Base-by-base conservation (phyloP, 1,140 invertebrate species). In the Vanessa tameamea region DNA sequence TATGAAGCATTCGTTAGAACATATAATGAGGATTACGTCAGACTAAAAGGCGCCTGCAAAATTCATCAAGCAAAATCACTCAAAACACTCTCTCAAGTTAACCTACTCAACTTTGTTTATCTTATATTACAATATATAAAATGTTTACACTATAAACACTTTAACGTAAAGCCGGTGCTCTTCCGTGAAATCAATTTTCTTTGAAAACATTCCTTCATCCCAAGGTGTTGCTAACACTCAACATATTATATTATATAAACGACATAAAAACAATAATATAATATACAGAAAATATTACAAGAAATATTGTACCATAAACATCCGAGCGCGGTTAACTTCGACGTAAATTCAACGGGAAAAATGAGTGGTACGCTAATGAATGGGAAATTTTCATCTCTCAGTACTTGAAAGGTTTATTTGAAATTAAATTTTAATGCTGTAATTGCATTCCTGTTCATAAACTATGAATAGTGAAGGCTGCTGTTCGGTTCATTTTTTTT, bases 311-410 rank as follows among this genome's bases (percentile, higher is more conserved):
- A 31, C 31, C 23, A 26, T 55, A 48, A 16, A 7, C 51, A 68
- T 68, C 55, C 50, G 31, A 43, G 26, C 31, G 51, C 23, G 43
- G 50, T 68, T 57, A 72, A 66, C 43, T 64, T 31, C 53, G 68
- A 47, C 55, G 71, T 73, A 73, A 73, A 67, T 73, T 73, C 65
- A 51, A 63, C 67, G 66, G 67, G 61, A 74, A 69, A 73, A 69
- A 55, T 69, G 67, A 74, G 73, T 67, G 20, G 72, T 48, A 13
- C 63, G 53, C 67, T 74, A 74, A 69, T 74, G 73, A 74, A 74
- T 74, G 48, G 50, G 37, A 47, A 61, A 69, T 67, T 73, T 73
- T 67, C 71, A 67, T 59, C 71, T 12, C 64, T 50, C 55, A 59
- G 57, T 20, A 69, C 63, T 73, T 67, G 43, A 26, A 67, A 37